Evolutionary conservation across 2,797 vertebrate genomes (phyloP), one percentile per base, ranked within the genome.

Genomic region (Podarcis lilfordi): DNA sequence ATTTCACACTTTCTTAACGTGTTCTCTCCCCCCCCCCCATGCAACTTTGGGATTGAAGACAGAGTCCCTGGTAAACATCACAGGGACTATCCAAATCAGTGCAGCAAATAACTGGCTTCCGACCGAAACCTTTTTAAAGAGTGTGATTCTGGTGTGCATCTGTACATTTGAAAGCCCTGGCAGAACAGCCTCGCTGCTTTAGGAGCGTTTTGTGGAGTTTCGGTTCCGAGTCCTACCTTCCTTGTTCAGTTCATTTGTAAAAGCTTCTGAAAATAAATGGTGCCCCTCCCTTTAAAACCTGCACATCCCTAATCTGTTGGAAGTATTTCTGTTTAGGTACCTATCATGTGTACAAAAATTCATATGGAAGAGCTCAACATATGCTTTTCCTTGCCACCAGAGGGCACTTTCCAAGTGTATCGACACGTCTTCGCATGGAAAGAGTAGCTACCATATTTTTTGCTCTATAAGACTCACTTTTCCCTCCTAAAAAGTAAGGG

Each of bases 251-350:
- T 87, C 80, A 32, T 68, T 59, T 37, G 0, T 23, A 61, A 59
- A 27, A 87, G 1, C 5, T 69, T 86, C 79, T 21, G n/a, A 40
- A 81, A 80, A 35, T 0, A 7, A 0, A 80, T 55, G 50, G 13
- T 55, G 50, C 50, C 50, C 1, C 45, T 50, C 0, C 0, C 0
- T 0, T 35, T 88, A 45, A 45, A 21, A 43, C 0, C 0, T 3
- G 8, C 55, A 50, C 29, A 66, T 23, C 2, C 11, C 76, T 77
- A 80, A 64, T 84, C 55, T 19, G 55, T 64, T 10, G 59, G 68
- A 45, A 35, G 0, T 23, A 25, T 0, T 0, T 2, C 71, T 91
- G 13, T 23, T 85, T 3, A 23, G 64, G 45, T 87, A 87, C 17
- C 61, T 29, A 86, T 4, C 0, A 0, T 25, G 59, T 77, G 29